Percentiles rank a stretch among this genome's conserved stretches.
These are phyloP conservation scores for Pseudomyrmex concolor DNA, from an alignment of 1,140 invertebrate genomes.

Conservation along the genomic window DNA sequence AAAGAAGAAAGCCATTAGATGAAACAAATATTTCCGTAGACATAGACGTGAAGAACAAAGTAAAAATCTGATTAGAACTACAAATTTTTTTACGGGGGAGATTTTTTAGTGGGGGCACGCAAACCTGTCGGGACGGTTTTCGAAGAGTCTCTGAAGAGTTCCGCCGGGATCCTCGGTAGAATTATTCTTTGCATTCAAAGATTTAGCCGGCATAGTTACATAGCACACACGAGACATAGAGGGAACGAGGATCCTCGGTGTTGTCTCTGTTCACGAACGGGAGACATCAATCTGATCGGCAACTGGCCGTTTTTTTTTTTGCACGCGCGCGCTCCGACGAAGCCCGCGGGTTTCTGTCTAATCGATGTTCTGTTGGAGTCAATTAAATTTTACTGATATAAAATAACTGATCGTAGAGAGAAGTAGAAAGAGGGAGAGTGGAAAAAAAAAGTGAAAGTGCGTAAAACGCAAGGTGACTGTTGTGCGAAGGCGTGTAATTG, in stretches of 20 bases:
- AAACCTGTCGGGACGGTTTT: not conserved
- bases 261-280: not conserved
- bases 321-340: constrained; percentile 16
- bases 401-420: constrained; percentile 68
- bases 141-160: not conserved
- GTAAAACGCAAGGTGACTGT: constrained; percentile 30
- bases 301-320: not conserved
- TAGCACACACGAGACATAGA: not conserved
- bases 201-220: not conserved
- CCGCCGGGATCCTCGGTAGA: constrained; percentile 5
- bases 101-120: not conserved
- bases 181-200: too few species aligned
- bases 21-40: not conserved
- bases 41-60: not conserved
- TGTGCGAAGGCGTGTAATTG: constrained; percentile 55
- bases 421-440: constrained; percentile 53
- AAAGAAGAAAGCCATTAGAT: not conserved
- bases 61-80: not conserved
- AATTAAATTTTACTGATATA: constrained; percentile 84
- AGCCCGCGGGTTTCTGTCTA: constrained; percentile 70
- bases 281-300: not conserved
- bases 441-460: constrained; percentile 11
- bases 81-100: constrained; percentile 1
- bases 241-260: not conserved
- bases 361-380: constrained; percentile 83